Evolutionary conservation across 2,888 invertebrate genomes (phyloP), one percentile per base, ranked within the genome.

Genomic region (Netelia fuscicornis): DNA sequence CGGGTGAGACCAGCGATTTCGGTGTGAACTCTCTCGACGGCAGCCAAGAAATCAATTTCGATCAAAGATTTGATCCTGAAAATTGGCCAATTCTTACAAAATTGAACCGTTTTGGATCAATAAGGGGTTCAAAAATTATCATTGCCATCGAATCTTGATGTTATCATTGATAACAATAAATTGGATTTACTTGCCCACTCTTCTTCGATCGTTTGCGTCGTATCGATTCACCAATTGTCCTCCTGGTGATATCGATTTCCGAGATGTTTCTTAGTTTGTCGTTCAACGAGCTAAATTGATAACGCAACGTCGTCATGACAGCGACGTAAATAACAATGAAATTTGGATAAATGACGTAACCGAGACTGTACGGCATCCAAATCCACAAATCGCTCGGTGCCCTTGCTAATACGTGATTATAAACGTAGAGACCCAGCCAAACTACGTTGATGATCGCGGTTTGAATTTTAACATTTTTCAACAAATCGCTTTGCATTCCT

Each of bases 11-110:
- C 52, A 10, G 58, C 48, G n/a, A 83, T 6, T 52, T 79, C 70
- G n/a, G 70, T 17, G 65, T 79, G 75, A 6, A 83, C 17, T 10
- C 48, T 44, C 13, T 75, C 75, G 23, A 75, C 62, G n/a, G 70
- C 64, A 11, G 70, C 23, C 30, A 80, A 60, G 60, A 42, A 10
- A 48, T 79, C 52, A 2, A 64, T 30, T 42, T 56, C 52, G 23
- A 48, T 6, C 13, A 17, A 23, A 20, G 3, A 70, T 30, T 58
- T 62, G 20, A 56, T 58, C n/a, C 83, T 83, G 75, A 56, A 75
- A 83, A 64, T 17, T 17, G 17, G 0, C 17, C 17, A 17, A 17
- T 17, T 17, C 17, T 17, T 17, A 17, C 2, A 30, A 30, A 30
- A 30, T 30, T 3, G 30, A 30, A 30, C 0, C 30, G 30, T 0